Conservation (phyloP, 2,888 invertebrate species). For the Caenorhabditis parvicauda region DNA sequence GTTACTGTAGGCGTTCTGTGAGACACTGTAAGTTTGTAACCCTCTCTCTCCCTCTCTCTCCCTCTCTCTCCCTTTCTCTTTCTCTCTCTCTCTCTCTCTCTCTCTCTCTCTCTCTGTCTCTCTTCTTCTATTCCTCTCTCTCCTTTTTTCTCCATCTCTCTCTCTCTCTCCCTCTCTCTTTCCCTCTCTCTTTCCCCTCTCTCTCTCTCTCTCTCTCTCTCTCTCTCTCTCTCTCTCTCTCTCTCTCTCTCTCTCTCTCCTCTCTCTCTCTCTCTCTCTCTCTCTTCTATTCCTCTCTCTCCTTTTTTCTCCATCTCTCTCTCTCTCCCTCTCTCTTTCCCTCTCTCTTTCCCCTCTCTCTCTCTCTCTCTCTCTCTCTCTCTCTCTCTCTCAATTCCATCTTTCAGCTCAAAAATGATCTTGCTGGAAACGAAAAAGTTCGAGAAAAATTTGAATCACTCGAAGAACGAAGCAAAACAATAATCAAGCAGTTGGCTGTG, state of each 20-base stretch:
- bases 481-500: too few relatives aligned
- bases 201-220: not conserved
- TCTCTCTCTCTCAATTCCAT: conserved; percentile 6
- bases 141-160: not conserved
- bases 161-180: not conserved
- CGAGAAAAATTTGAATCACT: too few relatives aligned
- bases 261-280: not conserved
- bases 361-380: conserved; percentile 2
- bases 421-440: too few relatives aligned
- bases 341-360: conserved; percentile 1
- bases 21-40: too few relatives aligned
- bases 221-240: not conserved
- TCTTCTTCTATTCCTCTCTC: not conserved
- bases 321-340: not conserved
- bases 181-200: not conserved
- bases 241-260: not conserved
- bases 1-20: too few relatives aligned
- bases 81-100: not conserved
- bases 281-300: not conserved
- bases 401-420: conserved; percentile 15
- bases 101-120: not conserved
- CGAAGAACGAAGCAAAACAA: too few relatives aligned
- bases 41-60: not conserved
- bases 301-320: not conserved
- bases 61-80: not conserved